Evolutionary conservation across 2,888 invertebrate species (phyloP).

Genomic region (Yponomeuta malinellus): DNA sequence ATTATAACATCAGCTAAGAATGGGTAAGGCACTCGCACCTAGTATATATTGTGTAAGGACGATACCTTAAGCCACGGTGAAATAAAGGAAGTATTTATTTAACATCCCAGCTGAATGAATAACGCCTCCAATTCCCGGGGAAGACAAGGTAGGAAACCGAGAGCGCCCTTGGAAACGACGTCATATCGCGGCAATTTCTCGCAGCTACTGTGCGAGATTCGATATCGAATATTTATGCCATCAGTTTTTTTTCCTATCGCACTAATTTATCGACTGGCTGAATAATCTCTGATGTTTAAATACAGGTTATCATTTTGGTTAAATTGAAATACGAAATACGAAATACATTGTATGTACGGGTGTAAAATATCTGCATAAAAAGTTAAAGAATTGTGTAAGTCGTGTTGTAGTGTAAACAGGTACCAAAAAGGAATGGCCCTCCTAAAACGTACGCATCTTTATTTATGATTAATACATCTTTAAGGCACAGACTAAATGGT

Average conservation of each 20-base stretch:
- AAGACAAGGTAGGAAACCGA: constrained; percentile 33
- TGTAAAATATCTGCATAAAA: not conserved
- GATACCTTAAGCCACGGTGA: not conserved
- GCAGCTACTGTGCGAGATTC: not conserved
- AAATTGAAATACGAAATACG: too few species aligned
- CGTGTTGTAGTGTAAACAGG: too few species aligned
- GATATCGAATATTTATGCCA: too few species aligned
- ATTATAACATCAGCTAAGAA: too few species aligned
- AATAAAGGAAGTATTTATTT: not conserved
- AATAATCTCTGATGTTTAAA: not conserved
- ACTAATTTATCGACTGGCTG: not conserved
- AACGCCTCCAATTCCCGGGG: constrained; percentile 31
- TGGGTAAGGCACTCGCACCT: too few species aligned
- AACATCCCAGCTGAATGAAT: constrained; percentile 30
- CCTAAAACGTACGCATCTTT: not conserved
- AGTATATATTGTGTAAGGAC: too few species aligned
- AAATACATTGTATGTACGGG: not conserved
- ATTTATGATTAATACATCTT: too few species aligned
- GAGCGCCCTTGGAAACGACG: constrained; percentile 11
- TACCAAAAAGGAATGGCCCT: too few species aligned
- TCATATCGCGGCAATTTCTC: not conserved
- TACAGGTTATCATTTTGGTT: not conserved
- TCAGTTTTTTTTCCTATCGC: not conserved
- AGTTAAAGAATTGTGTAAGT: not conserved
- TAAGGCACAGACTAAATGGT: not conserved